A percentile compares a stretch with the other conserved stretches of the same genome.
Conservation (phyloP, 2,113 vertebrate genomes). For the Gadus macrocephalus region DNA sequence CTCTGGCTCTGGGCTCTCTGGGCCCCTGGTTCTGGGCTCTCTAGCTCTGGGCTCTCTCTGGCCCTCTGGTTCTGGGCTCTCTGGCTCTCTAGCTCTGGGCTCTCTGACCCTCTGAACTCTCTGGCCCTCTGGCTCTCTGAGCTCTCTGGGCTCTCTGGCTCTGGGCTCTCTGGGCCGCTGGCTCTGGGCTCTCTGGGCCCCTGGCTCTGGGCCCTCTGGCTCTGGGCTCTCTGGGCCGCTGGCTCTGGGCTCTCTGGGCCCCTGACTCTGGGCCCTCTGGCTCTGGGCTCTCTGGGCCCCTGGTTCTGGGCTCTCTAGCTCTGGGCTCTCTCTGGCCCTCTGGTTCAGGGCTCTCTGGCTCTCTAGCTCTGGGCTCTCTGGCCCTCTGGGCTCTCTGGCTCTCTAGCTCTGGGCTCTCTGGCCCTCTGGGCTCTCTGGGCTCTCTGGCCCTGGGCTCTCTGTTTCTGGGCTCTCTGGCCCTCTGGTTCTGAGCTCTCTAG, state of each 20-base stretch:
- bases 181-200: too few relatives aligned
- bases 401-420: too few relatives aligned
- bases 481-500: constrained; percentile 53
- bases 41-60: constrained; percentile 62
- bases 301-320: constrained; percentile 23
- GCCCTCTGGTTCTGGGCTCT: constrained; percentile 43
- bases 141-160: constrained; percentile 50
- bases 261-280: too few relatives aligned
- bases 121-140: constrained; percentile 32
- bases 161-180: too few relatives aligned
- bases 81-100: constrained; percentile 42
- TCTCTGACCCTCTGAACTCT: constrained; percentile 30
- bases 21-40: constrained; percentile 27
- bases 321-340: too few relatives aligned
- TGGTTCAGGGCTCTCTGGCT: too few relatives aligned
- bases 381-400: too few relatives aligned
- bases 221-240: too few relatives aligned
- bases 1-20: constrained; percentile 13
- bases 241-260: constrained; percentile 18
- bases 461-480: constrained; percentile 42
- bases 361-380: too few relatives aligned
- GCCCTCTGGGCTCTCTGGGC: too few relatives aligned
- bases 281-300: constrained; percentile 30
- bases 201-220: too few relatives aligned
- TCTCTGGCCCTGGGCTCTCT: too few relatives aligned